A percentile compares a stretch with the other conserved stretches of the same genome.
Conservation (phyloP, 1,140 invertebrate genomes). For the Drosophila tsacasi region DNA sequence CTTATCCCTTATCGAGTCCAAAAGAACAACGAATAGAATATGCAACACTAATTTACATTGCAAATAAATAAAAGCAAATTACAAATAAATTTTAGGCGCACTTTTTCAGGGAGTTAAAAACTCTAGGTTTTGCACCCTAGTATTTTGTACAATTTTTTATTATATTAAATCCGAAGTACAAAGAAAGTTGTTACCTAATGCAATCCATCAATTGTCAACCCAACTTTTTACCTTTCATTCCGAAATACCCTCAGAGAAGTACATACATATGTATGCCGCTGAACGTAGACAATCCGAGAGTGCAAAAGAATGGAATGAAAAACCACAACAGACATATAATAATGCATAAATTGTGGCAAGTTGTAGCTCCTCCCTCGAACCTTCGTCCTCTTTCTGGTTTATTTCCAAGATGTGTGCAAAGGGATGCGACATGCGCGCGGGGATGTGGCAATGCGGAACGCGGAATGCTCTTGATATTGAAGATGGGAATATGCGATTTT, state of each 20-base stretch:
- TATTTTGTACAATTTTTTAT: too few relatives aligned
- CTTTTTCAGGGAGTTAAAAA: background rate
- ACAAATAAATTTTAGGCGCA: background rate
- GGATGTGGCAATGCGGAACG: background rate
- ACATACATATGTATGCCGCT: too few relatives aligned
- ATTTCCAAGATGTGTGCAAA: slow-evolving; percentile 14
- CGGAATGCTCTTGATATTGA: slow-evolving; percentile 24
- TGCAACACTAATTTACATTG: too few relatives aligned
- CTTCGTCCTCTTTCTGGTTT: slow-evolving; percentile 9
- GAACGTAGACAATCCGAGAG: slow-evolving; percentile 15
- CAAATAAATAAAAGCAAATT: too few relatives aligned
- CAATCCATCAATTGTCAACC: background rate
- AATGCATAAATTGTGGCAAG: slow-evolving; percentile 65
- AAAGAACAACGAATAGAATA: too few relatives aligned
- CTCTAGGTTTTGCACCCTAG: fast-evolving
- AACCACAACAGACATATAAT: slow-evolving; percentile 44
- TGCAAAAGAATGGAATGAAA: slow-evolving; percentile 19
- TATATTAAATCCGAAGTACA: background rate
- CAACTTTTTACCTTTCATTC: background rate
- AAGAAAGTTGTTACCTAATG: background rate
- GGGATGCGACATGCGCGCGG: background rate
- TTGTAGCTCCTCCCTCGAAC: slow-evolving; percentile 9
- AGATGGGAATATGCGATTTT: slow-evolving; percentile 51
- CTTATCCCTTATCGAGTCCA: too few relatives aligned
- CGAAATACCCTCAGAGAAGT: background rate